Base-by-base conservation (phyloP, 2,888 invertebrate species). In the Carabus problematicus region DNA sequence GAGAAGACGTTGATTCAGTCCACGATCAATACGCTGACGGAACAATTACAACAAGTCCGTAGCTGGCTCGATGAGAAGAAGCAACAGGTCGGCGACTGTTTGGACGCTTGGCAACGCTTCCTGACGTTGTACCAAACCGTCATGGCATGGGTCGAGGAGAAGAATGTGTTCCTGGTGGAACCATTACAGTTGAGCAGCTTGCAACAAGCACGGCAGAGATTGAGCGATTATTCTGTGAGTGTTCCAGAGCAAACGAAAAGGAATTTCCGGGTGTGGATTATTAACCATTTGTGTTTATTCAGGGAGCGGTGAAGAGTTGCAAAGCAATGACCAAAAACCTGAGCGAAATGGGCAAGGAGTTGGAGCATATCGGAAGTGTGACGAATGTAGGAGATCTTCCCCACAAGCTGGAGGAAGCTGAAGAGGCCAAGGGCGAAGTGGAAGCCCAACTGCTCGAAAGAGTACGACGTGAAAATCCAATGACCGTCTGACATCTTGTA, bases 311-410 rank as follows among this genome's bases (percentile, higher is more conserved):
- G 73, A 95, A 95, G 84, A 92, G 92, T 82, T 92, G 94, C 83
- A 95, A 94, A 82, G 89, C 90, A 77, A 92, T 92, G 79, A 89
- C 91, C 73, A 94, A 94, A 82, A 92, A 94, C 80, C 84, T 95
- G 78, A 91, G 92, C 76, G 95, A 96, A 80, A 96, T 96, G 95
- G 90, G 91, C 61, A 94, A 92, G 80, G 95, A 95, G 82, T 85
- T 96, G 78, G 94, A 94, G 77, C 87, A 89, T 70, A 94, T 96
- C 73, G 89, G 90, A 74, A 90, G 91, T 77, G 89, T 92, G 3
- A 94, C 95, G 41, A 92, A 89, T 79, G 91, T 93, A 47, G 94
- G 93, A 63, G 92, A 94, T 79, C 86, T 97, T 74, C 92, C 93
- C 70, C 90, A 91, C 70, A 92, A 94, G 80, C 86, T 97, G 77